Evolutionary conservation across 2,888 invertebrate genomes (phyloP), one percentile per base, ranked within the genome.

Genomic region (Dichetophora obliterata): DNA sequence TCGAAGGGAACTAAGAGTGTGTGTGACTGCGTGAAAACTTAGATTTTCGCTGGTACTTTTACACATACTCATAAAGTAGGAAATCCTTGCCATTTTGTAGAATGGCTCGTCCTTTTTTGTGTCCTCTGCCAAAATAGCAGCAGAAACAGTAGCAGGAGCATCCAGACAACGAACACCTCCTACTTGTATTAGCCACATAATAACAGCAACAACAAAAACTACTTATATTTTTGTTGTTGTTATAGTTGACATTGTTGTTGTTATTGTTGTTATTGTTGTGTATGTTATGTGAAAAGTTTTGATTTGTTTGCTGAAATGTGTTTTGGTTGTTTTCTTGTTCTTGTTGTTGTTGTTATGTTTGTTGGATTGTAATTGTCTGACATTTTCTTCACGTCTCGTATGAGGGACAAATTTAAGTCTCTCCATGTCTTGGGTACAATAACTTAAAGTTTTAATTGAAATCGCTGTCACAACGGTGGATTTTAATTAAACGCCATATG

Each of bases 241-340:
- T 43, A 2, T 27, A 50, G 9, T 19, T 66, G 6, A 19, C 24
- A 19, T 24, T 22, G 24, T 43, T 43, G 43, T 19, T 48, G 19
- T 72, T 16, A 16, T 19, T 24, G 57, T 70, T 57, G 54, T 71
- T 80, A 84, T 83, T 83, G 82, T 77, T 83, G 82, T 77, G 81
- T 84, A 83, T 84, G 85, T 85, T 85, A 84, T 85, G 81, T 82
- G 82, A 85, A 85, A 84, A 85, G 83, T 85, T 83, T 85, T 85
- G 84, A 85, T 85, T 85, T 85, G 85, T 82, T 85, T 83, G 84
- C 83, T 81, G 81, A 83, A 84, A 83, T 82, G 63, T 82, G 80
- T 83, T 82, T 82, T 78, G 43, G 43, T 43, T 43, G 43, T 43
- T 43, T 43, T 43, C 11, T 14, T n/a, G 14, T 65, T 19, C 11